Base-by-base conservation (phyloP, 2,888 invertebrate species). In the Dasysyrphus tricinctus region DNA sequence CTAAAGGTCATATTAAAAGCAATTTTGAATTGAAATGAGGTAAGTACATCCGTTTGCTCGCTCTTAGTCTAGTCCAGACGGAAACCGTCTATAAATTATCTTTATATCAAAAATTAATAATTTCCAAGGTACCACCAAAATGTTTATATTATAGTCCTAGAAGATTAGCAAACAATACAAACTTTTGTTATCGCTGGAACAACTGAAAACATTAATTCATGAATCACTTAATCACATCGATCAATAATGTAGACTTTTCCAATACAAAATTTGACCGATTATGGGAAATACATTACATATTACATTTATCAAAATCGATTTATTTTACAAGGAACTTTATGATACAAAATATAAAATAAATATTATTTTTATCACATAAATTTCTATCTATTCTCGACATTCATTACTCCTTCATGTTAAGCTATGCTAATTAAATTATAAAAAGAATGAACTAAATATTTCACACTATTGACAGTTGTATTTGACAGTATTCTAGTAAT, bases 401-500 rank as follows among this genome's bases (percentile, higher is more conserved):
- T 44, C 9, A 63, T 29, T 42, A 44, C n/a, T 12, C 29, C n/a
- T 24, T 29, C 11, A 11, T 63, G 44, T 24, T 24, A 14, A 61
- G 14, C 24, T 42, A n/a, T 19, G 19, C 3, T 59, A 59, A 59
- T 59, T 5, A 24, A 24, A 24, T n/a, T n/a, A n/a, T 8, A 29
- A 44, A 63, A 1, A n/a, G 5, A 44, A 63, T 29, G 7, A 63
- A 44, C 59, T 24, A 39, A 3, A 37, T 65, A 51, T 6, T 24
- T 67, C 51, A 34, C 12, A 5, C 24, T 1, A 37, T 37, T 51
- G 51, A 67, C 37, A 6, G 24, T 14, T 67, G 16, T 67, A 49
- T 34, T n/a, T 49, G 67, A 67, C 34, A 39, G 51, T 19, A 29
- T 51, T 51, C 24, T 24, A 24, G 34, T 67, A 51, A 19, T 67